Evolutionary conservation across 2,113 vertebrate genomes (phyloP), one percentile per base, ranked within the genome.

Genomic region (Haliaeetus leucogaster): DNA sequence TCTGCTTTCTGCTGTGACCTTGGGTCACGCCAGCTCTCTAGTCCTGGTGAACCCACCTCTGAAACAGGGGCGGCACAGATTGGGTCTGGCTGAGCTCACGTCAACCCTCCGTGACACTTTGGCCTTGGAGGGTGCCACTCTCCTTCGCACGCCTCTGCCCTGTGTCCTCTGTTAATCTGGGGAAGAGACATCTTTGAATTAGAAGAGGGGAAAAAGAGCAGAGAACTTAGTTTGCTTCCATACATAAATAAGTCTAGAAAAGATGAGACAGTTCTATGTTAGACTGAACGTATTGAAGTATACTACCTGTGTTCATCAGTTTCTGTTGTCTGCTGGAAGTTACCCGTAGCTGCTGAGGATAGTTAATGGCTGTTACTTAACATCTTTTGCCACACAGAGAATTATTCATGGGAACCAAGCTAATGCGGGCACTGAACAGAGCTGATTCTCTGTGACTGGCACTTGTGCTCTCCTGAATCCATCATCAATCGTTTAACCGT

Each of bases 81-180:
- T 48, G 30, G 2, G 4, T 59, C 34, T 62, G 12, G 32, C 17
- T 4, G 1, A 56, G 65, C 17, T 85, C 11, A 16, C 14, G 10
- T 26, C 42, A 53, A 66, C 26, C 15, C 15, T 10, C 22, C 13
- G 22, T 26, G 38, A 29, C 40, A 18, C 34, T 27, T 43, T 13
- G 63, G 53, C 48, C 3, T 3, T 9, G 12, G 27, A 86, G 12
- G 17, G 16, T 56, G 40, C 9, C 1, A 0, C 14, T 43, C 14
- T 38, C 56, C 43, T 68, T 48, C 4, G 1, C 56, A 16, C 9
- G 25, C 1, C 0, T 18, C 14, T 56, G 50, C 36, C 6, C 7
- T 2, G 0, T 13, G 10, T n/a, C 45, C 58, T 53, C 55, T 0
- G 0, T 16, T 38, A 45, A 29, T 40, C 26, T 38, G 36, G 7